Evolutionary conservation across 2,888 invertebrate genomes (phyloP).

Genomic region (Agonopterix subpropinquella): DNA sequence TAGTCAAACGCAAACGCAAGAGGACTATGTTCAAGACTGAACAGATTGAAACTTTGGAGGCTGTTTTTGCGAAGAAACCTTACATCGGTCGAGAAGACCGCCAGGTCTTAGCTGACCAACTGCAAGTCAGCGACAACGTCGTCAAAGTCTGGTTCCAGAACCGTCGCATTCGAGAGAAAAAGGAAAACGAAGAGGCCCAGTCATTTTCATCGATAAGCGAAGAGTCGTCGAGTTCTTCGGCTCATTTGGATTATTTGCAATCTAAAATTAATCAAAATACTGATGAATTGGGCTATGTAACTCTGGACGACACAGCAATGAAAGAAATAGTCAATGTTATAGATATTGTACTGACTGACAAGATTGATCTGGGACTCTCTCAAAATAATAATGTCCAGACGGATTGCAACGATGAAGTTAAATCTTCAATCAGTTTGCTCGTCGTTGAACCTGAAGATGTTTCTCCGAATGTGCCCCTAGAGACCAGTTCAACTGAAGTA

Average conservation of each 20-base stretch:
- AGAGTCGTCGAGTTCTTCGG: neutral
- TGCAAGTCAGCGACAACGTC: slow-evolving; percentile 80
- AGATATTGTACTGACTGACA: slow-evolving; percentile 14
- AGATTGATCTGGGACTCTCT: too few relatives aligned
- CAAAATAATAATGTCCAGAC: too few relatives aligned
- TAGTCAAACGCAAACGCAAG: slow-evolving; percentile 73
- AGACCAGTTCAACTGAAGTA: neutral
- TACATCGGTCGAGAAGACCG: slow-evolving; percentile 83
- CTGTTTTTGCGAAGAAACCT: slow-evolving; percentile 78
- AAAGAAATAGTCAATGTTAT: slow-evolving; percentile 31
- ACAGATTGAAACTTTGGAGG: slow-evolving; percentile 82
- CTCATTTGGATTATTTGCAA: slow-evolving; percentile 33
- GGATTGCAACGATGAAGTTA: too few relatives aligned
- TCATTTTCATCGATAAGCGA: slow-evolving; percentile 3
- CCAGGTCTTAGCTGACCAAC: slow-evolving; percentile 76
- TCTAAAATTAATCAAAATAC: slow-evolving; percentile 31
- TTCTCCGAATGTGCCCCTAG: neutral
- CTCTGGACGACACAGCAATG: slow-evolving; percentile 35
- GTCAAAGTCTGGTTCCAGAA: slow-evolving; percentile 90
- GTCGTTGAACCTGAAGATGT: too few relatives aligned
- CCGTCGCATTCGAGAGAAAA: slow-evolving; percentile 80
- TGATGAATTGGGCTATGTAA: slow-evolving; percentile 38
- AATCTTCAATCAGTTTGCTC: too few relatives aligned
- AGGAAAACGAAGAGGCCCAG: slow-evolving; percentile 35
- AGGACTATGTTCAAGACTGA: slow-evolving; percentile 84